Evolutionary conservation across 2,888 invertebrate genomes (phyloP), one percentile per base, ranked within the genome.

Genomic region (Spisula solida): DNA sequence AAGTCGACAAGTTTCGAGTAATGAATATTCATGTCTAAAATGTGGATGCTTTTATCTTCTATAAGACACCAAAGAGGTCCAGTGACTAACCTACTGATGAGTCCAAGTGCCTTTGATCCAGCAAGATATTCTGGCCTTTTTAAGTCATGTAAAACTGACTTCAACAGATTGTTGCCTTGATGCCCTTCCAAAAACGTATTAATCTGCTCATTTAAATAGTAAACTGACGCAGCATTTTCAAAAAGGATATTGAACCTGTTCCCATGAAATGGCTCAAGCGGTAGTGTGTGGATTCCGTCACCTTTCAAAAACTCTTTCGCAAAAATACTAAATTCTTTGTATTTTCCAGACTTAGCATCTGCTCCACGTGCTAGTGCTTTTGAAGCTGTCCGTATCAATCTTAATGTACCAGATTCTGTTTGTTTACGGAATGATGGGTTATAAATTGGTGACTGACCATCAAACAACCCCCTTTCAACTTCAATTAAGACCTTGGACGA

Each of bases 201-300:
- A 1, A 88, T 82, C 29, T 86, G 47, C 0, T 60, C 31, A 14
- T 48, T n/a, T 14, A 89, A 34, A 48, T 83, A 86, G 66, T 84
- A 86, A 12, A 75, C 34, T n/a, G 78, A 25, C 16, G 83, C 82
- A 10, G 83, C 79, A 34, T 79, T 82, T 29, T 86, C 79, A 89
- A 93, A 93, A 51, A 91, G 41, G 18, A 92, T 88, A 51, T 93
- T 93, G 41, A 93, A 93, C 2, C 92, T 55, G 60, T 92, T 93
- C 5, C 92, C 92, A 55, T 84, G 85, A 55, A 91, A 93, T 34
- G 48, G 75, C 70, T 88, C 81, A 4, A 92, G 78, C 16, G 91
- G 89, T 1, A 90, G 4, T 20, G 75, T 79, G 16, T 86, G 16
- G 8, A 90, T 29, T n/a, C 55, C 20, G 25, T 90, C 60, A 16